These are phyloP conservation scores for Psephotus haematonotus DNA, from an alignment of 2,113 vertebrate genomes.

Conservation along the genomic window DNA sequence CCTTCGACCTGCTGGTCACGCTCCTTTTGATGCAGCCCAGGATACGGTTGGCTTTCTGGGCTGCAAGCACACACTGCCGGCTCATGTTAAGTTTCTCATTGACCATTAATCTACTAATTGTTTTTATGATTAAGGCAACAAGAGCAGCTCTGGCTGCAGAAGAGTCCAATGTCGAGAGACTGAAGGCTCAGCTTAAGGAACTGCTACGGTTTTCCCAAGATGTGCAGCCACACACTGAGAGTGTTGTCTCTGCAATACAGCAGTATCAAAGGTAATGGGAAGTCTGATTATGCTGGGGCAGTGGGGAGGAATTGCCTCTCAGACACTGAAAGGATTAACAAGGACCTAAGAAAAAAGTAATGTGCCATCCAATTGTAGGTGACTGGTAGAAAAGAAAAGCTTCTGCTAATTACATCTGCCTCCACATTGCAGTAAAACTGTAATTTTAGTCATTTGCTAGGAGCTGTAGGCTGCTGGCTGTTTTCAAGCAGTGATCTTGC, in stretches of 20 bases:
- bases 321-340: background rate
- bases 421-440: background rate
- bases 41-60: too few relatives aligned
- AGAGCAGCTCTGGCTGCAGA: conserved; percentile 77
- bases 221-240: conserved; percentile 76
- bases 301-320: background rate
- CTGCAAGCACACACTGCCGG: too few relatives aligned
- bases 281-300: background rate
- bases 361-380: background rate
- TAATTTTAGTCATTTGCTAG: background rate
- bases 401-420: background rate
- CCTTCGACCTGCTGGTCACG: too few relatives aligned
- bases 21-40: too few relatives aligned
- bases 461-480: background rate
- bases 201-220: conserved; percentile 82
- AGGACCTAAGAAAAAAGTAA: background rate
- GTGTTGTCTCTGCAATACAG: conserved; percentile 83
- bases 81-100: too few relatives aligned
- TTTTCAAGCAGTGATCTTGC: background rate
- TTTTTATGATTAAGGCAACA: conserved; percentile 74
- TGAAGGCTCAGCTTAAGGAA: conserved; percentile 87
- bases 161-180: conserved; percentile 79
- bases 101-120: background rate
- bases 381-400: background rate
- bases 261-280: conserved; percentile 86